phyloP scores from a whole-genome alignment of 2,888 invertebrate species.

The Zygothrica quintamaculata region DNA sequence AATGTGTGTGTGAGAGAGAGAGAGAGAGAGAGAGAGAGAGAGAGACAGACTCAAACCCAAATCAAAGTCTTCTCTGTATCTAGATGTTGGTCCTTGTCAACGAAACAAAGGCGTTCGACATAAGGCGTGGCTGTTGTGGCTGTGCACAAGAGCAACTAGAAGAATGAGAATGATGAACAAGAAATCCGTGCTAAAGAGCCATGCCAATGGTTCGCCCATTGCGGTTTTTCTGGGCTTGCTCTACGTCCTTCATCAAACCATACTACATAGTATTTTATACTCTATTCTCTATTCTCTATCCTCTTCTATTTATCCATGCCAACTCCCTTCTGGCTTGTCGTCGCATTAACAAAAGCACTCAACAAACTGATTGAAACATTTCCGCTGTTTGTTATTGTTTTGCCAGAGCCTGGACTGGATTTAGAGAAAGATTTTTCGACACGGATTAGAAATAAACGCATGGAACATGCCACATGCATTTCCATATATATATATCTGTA shows the following conservation, averaged over 20 bases:
- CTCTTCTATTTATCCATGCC: not conserved
- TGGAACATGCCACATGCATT: constrained; percentile 26
- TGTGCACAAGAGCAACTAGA: constrained; percentile 10
- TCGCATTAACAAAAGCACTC: constrained; percentile 75
- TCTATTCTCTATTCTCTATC: constrained; percentile 1
- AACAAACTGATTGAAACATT: constrained; percentile 69
- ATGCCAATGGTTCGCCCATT: constrained; percentile 45
- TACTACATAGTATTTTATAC: too few relatives aligned
- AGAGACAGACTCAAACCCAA: not conserved
- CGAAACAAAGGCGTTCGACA: constrained; percentile 35
- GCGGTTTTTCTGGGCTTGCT: constrained; percentile 27
- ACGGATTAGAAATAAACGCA: constrained; percentile 66
- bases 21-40: constrained; percentile 9
- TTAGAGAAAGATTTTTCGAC: constrained; percentile 70
- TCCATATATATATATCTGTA: constrained; percentile 49
- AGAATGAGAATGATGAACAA: constrained; percentile 24
- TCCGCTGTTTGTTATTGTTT: constrained; percentile 69
- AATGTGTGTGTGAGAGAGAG: constrained; percentile 37
- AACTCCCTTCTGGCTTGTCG: constrained; percentile 6
- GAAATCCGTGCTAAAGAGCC: constrained; percentile 65
- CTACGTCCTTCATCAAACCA: constrained; percentile 20
- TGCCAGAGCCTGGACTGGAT: constrained; percentile 62
- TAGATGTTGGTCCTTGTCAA: constrained; percentile 22
- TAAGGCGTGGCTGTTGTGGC: constrained; percentile 67
- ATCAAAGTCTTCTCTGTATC: constrained; percentile 13